Conservation (phyloP, 2,797 vertebrate genomes). For the Echeneis naucrates region DNA sequence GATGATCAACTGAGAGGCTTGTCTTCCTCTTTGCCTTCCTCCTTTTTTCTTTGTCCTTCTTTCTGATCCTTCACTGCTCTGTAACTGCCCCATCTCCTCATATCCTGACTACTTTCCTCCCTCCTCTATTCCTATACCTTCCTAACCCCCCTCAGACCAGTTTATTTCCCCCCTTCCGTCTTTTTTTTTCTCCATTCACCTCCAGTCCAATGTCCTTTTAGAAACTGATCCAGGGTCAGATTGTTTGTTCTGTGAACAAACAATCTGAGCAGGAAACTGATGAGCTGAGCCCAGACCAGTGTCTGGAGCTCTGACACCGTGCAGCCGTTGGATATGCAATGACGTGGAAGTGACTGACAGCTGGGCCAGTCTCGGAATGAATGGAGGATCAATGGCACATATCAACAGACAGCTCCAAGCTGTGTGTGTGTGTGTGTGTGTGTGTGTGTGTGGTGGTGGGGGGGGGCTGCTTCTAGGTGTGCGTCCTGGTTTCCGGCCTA, state of each 20-base stretch:
- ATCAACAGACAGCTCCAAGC: slow-evolving; percentile 62
- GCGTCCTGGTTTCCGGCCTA: not conserved
- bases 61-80: not conserved
- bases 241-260: not conserved
- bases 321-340: slow-evolving; percentile 63
- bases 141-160: not conserved
- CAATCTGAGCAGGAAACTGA: slow-evolving; percentile 13
- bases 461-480: too few species aligned
- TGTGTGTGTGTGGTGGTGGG: too few species aligned
- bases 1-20: slow-evolving; percentile 18
- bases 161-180: not conserved
- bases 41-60: not conserved
- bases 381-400: slow-evolving; percentile 75
- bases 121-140: not conserved
- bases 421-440: slow-evolving; percentile 22
- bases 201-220: not conserved
- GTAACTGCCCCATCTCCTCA: not conserved
- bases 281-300: slow-evolving; percentile 23
- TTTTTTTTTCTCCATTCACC: not conserved
- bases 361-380: slow-evolving; percentile 59
- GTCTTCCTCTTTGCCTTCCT: not conserved
- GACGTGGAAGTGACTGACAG: slow-evolving; percentile 72
- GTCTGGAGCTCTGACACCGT: slow-evolving; percentile 25
- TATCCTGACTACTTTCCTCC: not conserved
- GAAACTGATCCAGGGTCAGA: slow-evolving; percentile 38